phyloP scores from a whole-genome alignment of 1,140 invertebrate species.

The silkworm (Bombyx mori) region ASM3026992v2 NC_085112.1:5706501-5707000 shows the following conservation, averaged over 20 bases:
- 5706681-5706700: constrained; percentile 41
- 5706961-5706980: too few relatives aligned
- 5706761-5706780: too few relatives aligned
- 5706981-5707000: too few relatives aligned
- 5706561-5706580: constrained; percentile 41
- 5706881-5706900: too few relatives aligned
- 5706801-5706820: too few relatives aligned
- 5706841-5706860: too few relatives aligned
- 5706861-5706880: too few relatives aligned
- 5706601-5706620: constrained; percentile 57
- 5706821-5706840: too few relatives aligned
- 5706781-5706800: too few relatives aligned
- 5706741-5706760: not conserved
- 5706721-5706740: constrained; percentile 9
- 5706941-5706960: too few relatives aligned
- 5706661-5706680: constrained; percentile 22
- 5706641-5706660: constrained; percentile 13
- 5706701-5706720: constrained; percentile 33
- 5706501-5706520: constrained; percentile 55
- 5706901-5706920: too few relatives aligned
- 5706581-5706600: constrained; percentile 42
- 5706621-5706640: constrained; percentile 39
- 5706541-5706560: constrained; percentile 50
- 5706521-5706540: constrained; percentile 37
- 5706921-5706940: too few relatives aligned